Evolutionary conservation across 2,113 vertebrate species (phyloP).

Genomic region (Ia io): DNA sequence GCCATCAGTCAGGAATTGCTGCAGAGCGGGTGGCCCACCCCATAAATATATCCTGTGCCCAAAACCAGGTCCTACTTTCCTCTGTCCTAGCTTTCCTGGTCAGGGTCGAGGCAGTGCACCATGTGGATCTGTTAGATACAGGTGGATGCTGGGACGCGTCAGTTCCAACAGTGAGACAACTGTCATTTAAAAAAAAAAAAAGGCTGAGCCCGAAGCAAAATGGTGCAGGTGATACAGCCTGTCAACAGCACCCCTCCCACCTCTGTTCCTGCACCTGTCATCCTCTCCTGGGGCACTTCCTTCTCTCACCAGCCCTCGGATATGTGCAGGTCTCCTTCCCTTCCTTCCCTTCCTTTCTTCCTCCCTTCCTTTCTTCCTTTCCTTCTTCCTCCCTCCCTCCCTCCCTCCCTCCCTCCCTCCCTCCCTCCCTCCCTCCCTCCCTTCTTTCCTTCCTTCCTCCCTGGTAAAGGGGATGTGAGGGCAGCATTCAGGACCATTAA

Average conservation of each 20-base stretch:
- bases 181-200: neutral
- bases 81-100: neutral
- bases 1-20: neutral
- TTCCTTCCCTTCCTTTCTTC: too few relatives aligned
- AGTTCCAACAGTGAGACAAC: neutral
- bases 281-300: neutral
- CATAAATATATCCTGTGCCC: neutral
- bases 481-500: neutral
- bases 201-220: neutral
- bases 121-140: neutral
- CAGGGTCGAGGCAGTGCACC: neutral
- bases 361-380: too few relatives aligned
- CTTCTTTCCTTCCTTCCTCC: too few relatives aligned
- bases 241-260: neutral
- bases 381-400: too few relatives aligned
- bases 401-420: too few relatives aligned
- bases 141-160: neutral
- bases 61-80: neutral
- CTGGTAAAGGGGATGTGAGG: neutral
- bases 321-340: neutral
- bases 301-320: neutral
- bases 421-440: too few relatives aligned
- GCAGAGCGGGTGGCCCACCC: neutral
- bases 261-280: neutral
- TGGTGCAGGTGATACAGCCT: neutral